These are phyloP conservation scores for Bombylius discolor DNA, from an alignment of 2,888 invertebrate genomes.

Conservation along the genomic window DNA sequence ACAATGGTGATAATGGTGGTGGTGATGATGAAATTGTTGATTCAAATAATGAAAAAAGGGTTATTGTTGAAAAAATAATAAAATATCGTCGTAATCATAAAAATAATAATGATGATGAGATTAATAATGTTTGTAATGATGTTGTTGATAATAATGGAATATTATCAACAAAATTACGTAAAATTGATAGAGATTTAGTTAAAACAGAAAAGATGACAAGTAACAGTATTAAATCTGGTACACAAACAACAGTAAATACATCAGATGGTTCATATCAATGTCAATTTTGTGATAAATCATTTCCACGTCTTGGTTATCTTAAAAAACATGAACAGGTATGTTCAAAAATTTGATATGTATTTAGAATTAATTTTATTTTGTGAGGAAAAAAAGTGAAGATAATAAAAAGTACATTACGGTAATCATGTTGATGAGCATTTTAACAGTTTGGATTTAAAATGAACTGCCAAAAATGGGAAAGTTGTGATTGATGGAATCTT, in stretches of 20 bases:
- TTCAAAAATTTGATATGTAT: conserved; percentile 1
- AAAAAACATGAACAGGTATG: conserved; percentile 87
- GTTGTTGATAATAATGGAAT: not conserved
- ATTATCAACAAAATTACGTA: conserved; percentile 32
- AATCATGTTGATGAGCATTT: too few relatives aligned
- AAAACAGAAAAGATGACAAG: conserved; percentile 36
- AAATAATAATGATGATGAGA: conserved; percentile 15
- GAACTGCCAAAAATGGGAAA: too few relatives aligned
- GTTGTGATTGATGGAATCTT: too few relatives aligned
- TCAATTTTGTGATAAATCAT: conserved; percentile 84
- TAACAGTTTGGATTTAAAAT: too few relatives aligned
- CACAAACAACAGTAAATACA: conserved; percentile 10
- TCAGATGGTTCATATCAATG: conserved; percentile 72
- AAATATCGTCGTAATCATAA: not conserved
- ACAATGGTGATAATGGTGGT: conserved; percentile 4
- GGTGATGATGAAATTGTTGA: conserved; percentile 16
- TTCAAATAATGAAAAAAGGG: conserved; percentile 13
- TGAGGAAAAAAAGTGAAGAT: too few relatives aligned
- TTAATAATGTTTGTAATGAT: conserved; percentile 12
- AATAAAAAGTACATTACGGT: too few relatives aligned
- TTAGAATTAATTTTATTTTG: too few relatives aligned
- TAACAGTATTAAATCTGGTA: conserved; percentile 27
- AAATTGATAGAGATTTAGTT: conserved; percentile 53
- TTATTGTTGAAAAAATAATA: not conserved
- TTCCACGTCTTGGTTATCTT: conserved; percentile 71